Evolutionary conservation across 2,797 vertebrate species (phyloP).

Genomic region (Odontamblyopus lacepedii): DNA sequence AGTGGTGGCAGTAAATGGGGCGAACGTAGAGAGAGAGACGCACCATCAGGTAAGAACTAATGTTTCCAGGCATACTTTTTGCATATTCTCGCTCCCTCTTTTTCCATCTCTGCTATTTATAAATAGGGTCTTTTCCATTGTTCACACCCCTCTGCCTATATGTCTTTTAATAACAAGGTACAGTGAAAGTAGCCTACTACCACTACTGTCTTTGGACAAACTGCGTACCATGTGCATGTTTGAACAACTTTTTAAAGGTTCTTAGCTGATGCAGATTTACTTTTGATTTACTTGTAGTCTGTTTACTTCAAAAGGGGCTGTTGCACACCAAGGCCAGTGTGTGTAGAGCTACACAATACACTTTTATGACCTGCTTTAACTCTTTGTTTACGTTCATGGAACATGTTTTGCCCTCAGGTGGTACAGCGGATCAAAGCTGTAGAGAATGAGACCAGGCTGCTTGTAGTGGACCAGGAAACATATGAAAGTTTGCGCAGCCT

Average conservation of each 20-base stretch:
- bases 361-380: neutral
- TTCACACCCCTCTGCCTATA: neutral
- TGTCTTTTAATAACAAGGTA: neutral
- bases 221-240: constrained; percentile 20
- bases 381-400: neutral
- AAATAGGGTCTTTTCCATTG: neutral
- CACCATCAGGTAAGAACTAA: constrained; percentile 88
- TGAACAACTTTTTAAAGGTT: constrained; percentile 26
- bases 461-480: constrained; percentile 92
- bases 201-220: constrained; percentile 4
- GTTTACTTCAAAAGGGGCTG: neutral
- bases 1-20: constrained; percentile 90
- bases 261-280: constrained; percentile 14
- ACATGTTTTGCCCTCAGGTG: constrained; percentile 74
- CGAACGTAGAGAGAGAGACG: constrained; percentile 93
- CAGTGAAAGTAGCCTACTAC: neutral
- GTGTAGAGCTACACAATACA: neutral
- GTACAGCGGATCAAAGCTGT: constrained; percentile 93
- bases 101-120: neutral
- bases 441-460: constrained; percentile 85
- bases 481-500: constrained; percentile 87
- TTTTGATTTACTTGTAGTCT: constrained; percentile 13
- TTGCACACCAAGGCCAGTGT: neutral
- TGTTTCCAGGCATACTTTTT: neutral
- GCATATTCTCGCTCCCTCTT: neutral